Evolutionary conservation across 23 tunicate species (phyloP), one percentile per base, ranked within the genome.

Genomic region (Corella eumyota): DNA sequence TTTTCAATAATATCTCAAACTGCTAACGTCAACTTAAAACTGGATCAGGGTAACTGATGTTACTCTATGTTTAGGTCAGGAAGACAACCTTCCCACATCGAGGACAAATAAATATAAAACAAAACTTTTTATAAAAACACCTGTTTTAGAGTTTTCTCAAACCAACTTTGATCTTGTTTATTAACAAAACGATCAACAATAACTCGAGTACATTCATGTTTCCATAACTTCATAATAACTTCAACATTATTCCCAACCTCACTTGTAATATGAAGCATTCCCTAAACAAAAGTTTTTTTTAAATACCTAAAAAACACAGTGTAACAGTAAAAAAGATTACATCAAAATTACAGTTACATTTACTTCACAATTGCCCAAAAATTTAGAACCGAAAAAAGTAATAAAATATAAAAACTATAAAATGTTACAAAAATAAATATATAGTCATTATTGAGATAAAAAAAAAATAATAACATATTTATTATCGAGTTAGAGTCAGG

Each of bases 141-240:
- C 56, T 65, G 73, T 49, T 90, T 83, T 69, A 80, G 32, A 6
- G 97, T 62, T 75, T 80, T 83, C 6, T 80, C 61, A 44, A 90
- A 80, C 97, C 97, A 90, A 36, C 38, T 78, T 47, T 85, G 54
- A 50, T 90, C 97, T 54, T 71, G 82, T 44, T 77, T 46, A 33
- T 61, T 70, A 19, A 90, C 97, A 58, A 90, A 90, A 19, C 97
- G 50, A 70, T 90, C 97, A 40, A 91, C 91, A n/a, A 90, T 90
- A 28, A 77, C 85, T 54, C 97, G 40, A 1, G 74, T 67, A 56
- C 97, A 90, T 49, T 90, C 97, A 37, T 90, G 97, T 25, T 83
- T 83, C 97, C 97, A 90, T 4, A 90, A 55, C 71, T 47, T 27
- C 66, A 90, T 68, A 34, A 90, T 25, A 45, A 45, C 58, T 51